A percentile compares a stretch with the other conserved stretches of the same genome.
phyloP scores from a whole-genome alignment of 1,140 invertebrate genomes.

The Charaxes varanes region DNA sequence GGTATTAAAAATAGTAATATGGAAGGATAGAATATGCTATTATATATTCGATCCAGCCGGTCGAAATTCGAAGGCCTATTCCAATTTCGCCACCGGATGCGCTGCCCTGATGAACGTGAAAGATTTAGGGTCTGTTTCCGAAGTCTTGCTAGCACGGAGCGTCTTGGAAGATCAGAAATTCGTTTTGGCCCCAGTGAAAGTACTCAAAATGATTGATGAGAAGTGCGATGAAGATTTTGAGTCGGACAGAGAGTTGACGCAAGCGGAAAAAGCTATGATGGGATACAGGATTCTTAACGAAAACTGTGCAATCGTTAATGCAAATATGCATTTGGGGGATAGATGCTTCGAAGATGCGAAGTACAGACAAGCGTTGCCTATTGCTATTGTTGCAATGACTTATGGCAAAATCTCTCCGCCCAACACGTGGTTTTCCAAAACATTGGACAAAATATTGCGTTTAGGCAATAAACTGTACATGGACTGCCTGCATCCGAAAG shows the following conservation, averaged over 20 bases:
- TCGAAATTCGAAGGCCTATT: conserved; percentile 54
- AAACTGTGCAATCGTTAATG: conserved; percentile 72
- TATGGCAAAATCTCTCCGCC: conserved; percentile 75
- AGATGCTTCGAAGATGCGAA: conserved; percentile 72
- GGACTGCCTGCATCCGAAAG: conserved; percentile 59
- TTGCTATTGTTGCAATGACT: conserved; percentile 68
- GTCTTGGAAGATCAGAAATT: conserved; percentile 71
- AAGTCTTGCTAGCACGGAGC: conserved; percentile 68
- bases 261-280: conserved; percentile 63
- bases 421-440: conserved; percentile 72
- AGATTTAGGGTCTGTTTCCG: conserved; percentile 59
- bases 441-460: conserved; percentile 73
- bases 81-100: conserved; percentile 58
- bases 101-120: conserved; percentile 71
- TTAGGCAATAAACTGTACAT: conserved; percentile 70
- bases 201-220: conserved; percentile 63
- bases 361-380: conserved; percentile 69
- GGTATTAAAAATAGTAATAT: conserved; percentile 67
- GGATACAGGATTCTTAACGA: conserved; percentile 71
- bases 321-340: conserved; percentile 73
- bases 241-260: conserved; percentile 57
- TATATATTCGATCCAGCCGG: conserved; percentile 74
- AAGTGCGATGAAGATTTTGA: conserved; percentile 66
- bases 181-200: conserved; percentile 62
- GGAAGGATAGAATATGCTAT: conserved; percentile 72